Evolutionary conservation across 2,888 invertebrate genomes (phyloP).

Genomic region (Agrypnus murinus): DNA sequence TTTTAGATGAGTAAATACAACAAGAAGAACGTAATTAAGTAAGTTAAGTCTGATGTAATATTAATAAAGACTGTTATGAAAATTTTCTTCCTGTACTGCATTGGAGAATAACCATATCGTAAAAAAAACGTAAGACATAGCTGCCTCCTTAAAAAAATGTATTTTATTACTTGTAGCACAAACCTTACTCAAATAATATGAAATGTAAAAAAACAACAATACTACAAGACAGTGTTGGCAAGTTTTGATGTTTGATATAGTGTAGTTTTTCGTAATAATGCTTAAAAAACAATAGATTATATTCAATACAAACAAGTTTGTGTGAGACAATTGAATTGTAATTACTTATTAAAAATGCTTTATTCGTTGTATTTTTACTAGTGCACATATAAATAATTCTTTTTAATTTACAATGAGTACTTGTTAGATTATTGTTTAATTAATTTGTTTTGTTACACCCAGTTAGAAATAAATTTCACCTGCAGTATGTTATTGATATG

Average conservation of each 20-base stretch:
- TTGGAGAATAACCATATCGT: slow-evolving; percentile 1
- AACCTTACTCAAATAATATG: slow-evolving; percentile 2
- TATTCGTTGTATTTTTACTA: slow-evolving; percentile 21
- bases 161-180: slow-evolving; percentile 29
- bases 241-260: slow-evolving; percentile 29
- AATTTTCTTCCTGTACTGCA: background rate
- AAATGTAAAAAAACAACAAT: slow-evolving; percentile 18
- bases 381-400: background rate
- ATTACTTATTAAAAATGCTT: slow-evolving; percentile 24
- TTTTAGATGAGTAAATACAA: background rate
- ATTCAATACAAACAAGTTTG: slow-evolving; percentile 31
- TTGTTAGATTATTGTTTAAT: too few species aligned
- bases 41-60: slow-evolving; percentile 7
- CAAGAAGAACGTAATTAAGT: background rate
- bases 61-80: slow-evolving; percentile 9
- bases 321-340: slow-evolving; percentile 33
- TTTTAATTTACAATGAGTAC: too few species aligned
- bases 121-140: background rate
- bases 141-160: slow-evolving; percentile 14
- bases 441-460: too few species aligned
- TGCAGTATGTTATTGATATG: too few species aligned
- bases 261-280: slow-evolving; percentile 27
- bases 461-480: too few species aligned
- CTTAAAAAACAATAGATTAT: slow-evolving; percentile 27
- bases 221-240: slow-evolving; percentile 22